Base-by-base conservation (phyloP, 2,888 invertebrate genomes). In the Antheraea yamamai region DNA sequence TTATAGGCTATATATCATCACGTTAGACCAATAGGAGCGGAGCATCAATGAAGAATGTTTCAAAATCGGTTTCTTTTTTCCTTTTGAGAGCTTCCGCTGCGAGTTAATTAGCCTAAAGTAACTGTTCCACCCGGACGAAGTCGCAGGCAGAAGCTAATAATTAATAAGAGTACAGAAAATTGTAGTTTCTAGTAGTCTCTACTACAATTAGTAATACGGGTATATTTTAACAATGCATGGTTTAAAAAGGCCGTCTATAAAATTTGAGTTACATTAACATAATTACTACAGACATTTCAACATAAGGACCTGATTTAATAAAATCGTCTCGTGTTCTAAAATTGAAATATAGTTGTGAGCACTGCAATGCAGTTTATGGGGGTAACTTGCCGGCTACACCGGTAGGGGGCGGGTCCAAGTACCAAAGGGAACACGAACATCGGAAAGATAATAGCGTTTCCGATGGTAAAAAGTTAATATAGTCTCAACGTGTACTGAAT, bases 321-420 rank as follows among this genome's bases (percentile, higher is more conserved):
- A 86, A 86, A 88, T 86, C 87, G 88, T 89, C 91, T 88, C 88
- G 90, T 89, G 85, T 91, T 90, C 89, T 91, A 92, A 92, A 92
- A 91, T 89, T 94, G 92, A 93, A 88, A 89, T 93, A 93, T 93
- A 87, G 91, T 88, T 85, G 86, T 87, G 82, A 81, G 89, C 91
- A 90, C 92, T 92, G 94, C 94, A 94, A 89, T 94, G 94, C 94
- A 93, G 93, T 92, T 90, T 91, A 92, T 91, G 90, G 93, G 91
- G 88, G 82, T 82, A 82, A 80, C 72, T 58, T 72, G 64, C 61
- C 71, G 66, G 14, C 52, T 73, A 35, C 73, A 35, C 47, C 20
- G 20, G 64, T 47, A 30, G 30, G 58, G 71, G 71, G 61, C 4
- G 58, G 23, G 39, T 61, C 39, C 12, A 39, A 18, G 39, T 39